Evolutionary conservation across 2,797 vertebrate genomes (phyloP).

Genomic region (Avahi laniger): DNA sequence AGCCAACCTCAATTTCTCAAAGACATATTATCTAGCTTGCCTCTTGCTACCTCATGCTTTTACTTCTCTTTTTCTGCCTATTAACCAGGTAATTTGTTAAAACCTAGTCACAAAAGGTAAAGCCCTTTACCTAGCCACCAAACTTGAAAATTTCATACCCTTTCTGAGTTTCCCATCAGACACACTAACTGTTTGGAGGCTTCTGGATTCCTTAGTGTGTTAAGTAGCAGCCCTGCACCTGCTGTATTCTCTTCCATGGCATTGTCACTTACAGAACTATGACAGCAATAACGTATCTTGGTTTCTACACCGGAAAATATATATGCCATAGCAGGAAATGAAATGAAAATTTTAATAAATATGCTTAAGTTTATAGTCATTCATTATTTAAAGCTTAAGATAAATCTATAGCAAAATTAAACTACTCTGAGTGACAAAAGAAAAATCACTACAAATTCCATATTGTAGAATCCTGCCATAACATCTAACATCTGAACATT

Average conservation of each 20-base stretch:
- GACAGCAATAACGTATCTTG: not conserved
- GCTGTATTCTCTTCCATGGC: not conserved
- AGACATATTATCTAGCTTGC: not conserved
- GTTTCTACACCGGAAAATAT: not conserved
- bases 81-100: not conserved
- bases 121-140: not conserved
- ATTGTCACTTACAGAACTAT: not conserved
- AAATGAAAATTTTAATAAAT: not conserved
- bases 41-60: not conserved
- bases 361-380: not conserved
- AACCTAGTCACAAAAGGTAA: not conserved
- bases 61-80: not conserved
- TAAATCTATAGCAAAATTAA: constrained; percentile 35
- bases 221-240: accelerated
- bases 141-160: not conserved
- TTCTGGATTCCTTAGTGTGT: not conserved
- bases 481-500: not conserved
- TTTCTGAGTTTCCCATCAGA: not conserved
- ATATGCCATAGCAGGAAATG: not conserved
- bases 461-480: not conserved
- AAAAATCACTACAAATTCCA: not conserved
- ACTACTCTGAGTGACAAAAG: not conserved
- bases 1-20: not conserved
- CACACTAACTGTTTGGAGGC: not conserved
- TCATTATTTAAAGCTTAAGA: constrained; percentile 42